Evolutionary conservation across 2,113 vertebrate genomes (phyloP).

Genomic region (Cyprinus carpio): DNA sequence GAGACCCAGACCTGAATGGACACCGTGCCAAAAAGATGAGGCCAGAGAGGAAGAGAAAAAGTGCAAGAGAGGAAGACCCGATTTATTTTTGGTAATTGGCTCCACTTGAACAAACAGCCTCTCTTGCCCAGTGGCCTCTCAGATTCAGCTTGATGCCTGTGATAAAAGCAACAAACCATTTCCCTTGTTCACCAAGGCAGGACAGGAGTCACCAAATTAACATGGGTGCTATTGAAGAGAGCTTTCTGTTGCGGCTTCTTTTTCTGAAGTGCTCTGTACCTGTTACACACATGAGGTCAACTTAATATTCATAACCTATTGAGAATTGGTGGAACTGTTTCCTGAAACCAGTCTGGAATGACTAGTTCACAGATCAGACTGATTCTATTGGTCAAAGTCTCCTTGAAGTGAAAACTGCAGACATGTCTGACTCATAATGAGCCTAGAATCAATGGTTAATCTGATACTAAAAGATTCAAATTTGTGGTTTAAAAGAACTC

Average conservation of each 20-base stretch:
- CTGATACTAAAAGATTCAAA: neutral
- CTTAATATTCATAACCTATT: neutral
- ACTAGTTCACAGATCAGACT: neutral
- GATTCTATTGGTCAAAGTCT: neutral
- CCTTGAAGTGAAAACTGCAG: neutral
- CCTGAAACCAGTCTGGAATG: neutral
- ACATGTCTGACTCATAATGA: neutral
- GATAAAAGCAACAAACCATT: constrained; percentile 47
- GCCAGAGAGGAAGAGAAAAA: constrained; percentile 39
- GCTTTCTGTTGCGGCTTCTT: constrained; percentile 48
- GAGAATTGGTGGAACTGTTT: neutral
- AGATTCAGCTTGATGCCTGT: constrained; percentile 58
- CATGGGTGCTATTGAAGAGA: constrained; percentile 35
- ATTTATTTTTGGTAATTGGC: constrained; percentile 81
- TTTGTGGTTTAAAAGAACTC: neutral
- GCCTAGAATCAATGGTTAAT: neutral
- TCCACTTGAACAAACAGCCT: constrained; percentile 80
- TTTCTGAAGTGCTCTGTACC: constrained; percentile 44
- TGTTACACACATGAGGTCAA: neutral
- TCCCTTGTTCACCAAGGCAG: constrained; percentile 55
- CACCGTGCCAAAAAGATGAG: constrained; percentile 67
- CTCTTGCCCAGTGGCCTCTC: constrained; percentile 68
- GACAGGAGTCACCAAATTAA: constrained; percentile 50
- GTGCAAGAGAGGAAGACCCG: constrained; percentile 71
- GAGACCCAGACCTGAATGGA: constrained; percentile 68